Evolutionary conservation across 2,888 invertebrate genomes (phyloP).

Genomic region (Macrosiphum euphorbiae): DNA sequence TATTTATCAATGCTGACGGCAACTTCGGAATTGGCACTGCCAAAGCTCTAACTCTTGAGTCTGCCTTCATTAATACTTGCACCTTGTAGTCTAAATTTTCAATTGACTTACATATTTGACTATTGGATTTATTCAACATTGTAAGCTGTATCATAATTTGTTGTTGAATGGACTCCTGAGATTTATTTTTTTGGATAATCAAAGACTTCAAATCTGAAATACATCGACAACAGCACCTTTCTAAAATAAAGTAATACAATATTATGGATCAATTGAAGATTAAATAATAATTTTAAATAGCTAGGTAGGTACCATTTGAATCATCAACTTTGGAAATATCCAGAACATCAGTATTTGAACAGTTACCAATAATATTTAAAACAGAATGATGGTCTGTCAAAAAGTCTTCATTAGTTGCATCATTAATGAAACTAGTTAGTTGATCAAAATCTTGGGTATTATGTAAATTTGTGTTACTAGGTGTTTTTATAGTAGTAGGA

Average conservation of each 20-base stretch:
- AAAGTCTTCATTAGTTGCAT: neutral
- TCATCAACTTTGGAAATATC: neutral
- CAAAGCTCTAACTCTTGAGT: neutral
- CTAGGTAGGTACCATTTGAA: neutral
- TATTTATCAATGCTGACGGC: neutral
- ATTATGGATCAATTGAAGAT: neutral
- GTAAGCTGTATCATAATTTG: neutral
- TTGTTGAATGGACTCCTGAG: neutral
- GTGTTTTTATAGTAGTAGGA: neutral
- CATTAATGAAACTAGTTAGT: neutral
- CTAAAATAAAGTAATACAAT: neutral
- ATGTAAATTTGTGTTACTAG: neutral
- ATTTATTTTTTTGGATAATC: neutral
- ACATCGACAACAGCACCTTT: neutral
- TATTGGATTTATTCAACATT: neutral
- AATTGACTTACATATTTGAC: neutral
- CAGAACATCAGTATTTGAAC: neutral
- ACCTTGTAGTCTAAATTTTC: conserved; percentile 33
- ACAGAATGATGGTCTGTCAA: neutral
- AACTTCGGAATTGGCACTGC: neutral
- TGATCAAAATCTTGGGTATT: neutral
- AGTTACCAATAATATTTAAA: no score
- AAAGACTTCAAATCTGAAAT: neutral
- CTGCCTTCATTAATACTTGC: conserved; percentile 12
- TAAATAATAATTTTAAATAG: neutral